Percentiles rank a stretch among this genome's conserved stretches.
Evolutionary conservation across 1,140 invertebrate species (phyloP).

Genomic region (Hyposmocoma kahamanoa): DNA sequence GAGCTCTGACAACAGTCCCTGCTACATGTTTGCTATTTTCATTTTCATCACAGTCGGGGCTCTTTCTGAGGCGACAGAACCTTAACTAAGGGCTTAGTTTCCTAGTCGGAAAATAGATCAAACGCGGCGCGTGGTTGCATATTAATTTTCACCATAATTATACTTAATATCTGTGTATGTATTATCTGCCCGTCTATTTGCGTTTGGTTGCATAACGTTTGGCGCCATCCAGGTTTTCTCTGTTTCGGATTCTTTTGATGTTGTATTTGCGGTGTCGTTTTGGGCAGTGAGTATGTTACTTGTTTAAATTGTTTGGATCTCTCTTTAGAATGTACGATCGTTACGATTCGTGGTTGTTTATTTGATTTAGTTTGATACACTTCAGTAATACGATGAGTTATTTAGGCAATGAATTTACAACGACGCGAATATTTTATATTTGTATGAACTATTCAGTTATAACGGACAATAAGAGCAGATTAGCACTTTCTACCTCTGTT

Average conservation of each 20-base stretch:
- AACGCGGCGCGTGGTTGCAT: slow-evolving; percentile 17
- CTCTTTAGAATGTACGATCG: too few relatives aligned
- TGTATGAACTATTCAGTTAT: too few relatives aligned
- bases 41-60: neutral
- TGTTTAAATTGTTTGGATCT: too few relatives aligned
- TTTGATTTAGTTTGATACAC: too few relatives aligned
- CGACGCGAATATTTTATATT: too few relatives aligned
- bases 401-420: too few relatives aligned
- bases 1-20: neutral
- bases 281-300: too few relatives aligned
- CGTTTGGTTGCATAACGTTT: slow-evolving; percentile 16
- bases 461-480: too few relatives aligned
- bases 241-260: neutral
- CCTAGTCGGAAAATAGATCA: slow-evolving; percentile 41
- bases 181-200: slow-evolving; percentile 16
- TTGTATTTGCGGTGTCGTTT: neutral
- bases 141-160: slow-evolving; percentile 40
- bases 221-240: slow-evolving; percentile 14
- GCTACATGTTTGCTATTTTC: neutral
- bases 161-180: slow-evolving; percentile 26
- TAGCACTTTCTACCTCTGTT: too few relatives aligned
- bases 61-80: neutral
- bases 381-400: too few relatives aligned
- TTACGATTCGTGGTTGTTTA: too few relatives aligned
- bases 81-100: slow-evolving; percentile 23